These are phyloP conservation scores for Steinernema scapterisci DNA, from an alignment of 2,888 invertebrate genomes.

Conservation along the genomic window DNA sequence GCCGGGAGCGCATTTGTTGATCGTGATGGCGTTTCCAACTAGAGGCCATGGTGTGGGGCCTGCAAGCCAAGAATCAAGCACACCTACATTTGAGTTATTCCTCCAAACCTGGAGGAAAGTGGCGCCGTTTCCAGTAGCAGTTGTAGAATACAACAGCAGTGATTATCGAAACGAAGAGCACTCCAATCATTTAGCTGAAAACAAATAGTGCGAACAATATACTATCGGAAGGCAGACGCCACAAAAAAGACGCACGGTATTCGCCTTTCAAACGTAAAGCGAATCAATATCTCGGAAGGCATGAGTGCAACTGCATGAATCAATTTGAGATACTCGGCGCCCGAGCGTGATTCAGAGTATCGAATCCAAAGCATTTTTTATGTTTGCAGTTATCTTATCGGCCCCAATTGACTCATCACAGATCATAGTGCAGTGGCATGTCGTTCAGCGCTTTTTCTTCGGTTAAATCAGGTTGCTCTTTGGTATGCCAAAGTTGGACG, in stretches of 20 bases:
- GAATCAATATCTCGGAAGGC: no score
- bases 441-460: conserved; percentile 23
- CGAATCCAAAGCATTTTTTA: no score
- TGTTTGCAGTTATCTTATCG: no score
- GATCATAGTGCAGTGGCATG: conserved; percentile 9
- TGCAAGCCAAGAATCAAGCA: background rate
- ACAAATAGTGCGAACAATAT: no score
- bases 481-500: conserved; percentile 17
- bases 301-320: no score
- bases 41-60: conserved; percentile 39
- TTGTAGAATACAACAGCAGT: conserved; percentile 19
- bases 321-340: no score
- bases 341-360: no score
- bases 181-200: no score
- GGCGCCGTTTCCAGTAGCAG: conserved; percentile 38
- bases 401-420: background rate
- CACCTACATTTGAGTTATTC: background rate
- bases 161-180: background rate
- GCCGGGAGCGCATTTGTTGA: conserved; percentile 27
- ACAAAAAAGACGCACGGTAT: no score
- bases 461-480: background rate
- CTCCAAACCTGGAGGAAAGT: conserved; percentile 34
- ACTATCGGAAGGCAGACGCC: no score
- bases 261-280: no score
- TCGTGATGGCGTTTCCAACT: conserved; percentile 36